Conservation (phyloP, 2,113 vertebrate genomes). For the Ptychochromis oligacanthus region DNA sequence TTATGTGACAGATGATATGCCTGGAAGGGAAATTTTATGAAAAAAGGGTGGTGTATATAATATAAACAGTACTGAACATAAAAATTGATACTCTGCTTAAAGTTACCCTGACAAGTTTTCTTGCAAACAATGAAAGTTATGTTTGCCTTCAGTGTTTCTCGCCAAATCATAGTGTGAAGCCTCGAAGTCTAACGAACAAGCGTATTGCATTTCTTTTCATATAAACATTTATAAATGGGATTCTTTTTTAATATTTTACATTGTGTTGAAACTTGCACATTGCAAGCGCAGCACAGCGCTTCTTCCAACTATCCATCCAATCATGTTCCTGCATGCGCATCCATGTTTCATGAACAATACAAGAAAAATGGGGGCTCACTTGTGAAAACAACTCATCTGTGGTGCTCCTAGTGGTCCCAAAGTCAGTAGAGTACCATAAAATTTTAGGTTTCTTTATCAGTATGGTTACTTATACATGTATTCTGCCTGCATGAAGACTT, state of each 20-base stretch:
- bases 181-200: neutral
- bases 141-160: neutral
- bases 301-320: neutral
- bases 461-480: neutral
- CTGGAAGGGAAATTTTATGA: neutral
- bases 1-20: neutral
- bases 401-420: neutral
- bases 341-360: conserved; percentile 1
- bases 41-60: neutral
- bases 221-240: neutral
- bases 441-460: neutral
- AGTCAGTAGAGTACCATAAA: neutral
- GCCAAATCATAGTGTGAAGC: neutral
- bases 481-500: neutral
- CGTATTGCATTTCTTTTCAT: neutral
- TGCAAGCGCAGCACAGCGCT: neutral
- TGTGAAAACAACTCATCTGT: neutral
- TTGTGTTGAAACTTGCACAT: neutral
- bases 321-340: neutral
- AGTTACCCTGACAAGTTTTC: neutral
- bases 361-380: neutral
- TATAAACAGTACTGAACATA: neutral
- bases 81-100: neutral
- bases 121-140: neutral
- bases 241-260: conserved; percentile 11